Evolutionary conservation across 2,888 invertebrate genomes (phyloP).

Genomic region (Cosmorhoe ocellata): DNA sequence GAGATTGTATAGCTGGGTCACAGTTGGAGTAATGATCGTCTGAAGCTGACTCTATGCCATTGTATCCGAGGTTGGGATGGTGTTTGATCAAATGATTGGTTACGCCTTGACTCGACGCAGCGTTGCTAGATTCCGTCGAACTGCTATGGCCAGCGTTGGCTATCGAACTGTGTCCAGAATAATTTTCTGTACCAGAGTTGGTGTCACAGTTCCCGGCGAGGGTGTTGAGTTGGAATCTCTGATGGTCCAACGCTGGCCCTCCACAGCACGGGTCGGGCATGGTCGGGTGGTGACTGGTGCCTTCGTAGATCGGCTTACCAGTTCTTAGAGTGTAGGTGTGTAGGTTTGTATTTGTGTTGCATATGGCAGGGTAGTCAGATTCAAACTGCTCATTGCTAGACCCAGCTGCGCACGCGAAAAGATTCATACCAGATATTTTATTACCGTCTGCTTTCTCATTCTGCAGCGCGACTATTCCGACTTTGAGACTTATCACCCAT

Average conservation of each 20-base stretch:
- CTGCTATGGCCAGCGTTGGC: constrained; percentile 80
- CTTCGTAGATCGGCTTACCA: constrained; percentile 89
- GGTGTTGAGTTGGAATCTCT: constrained; percentile 78
- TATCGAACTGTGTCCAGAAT: constrained; percentile 84
- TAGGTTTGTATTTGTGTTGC: constrained; percentile 92
- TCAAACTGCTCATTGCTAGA: constrained; percentile 93
- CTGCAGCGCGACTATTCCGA: constrained; percentile 82
- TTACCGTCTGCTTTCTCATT: constrained; percentile 87
- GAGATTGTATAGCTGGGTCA: constrained; percentile 75
- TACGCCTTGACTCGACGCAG: constrained; percentile 76
- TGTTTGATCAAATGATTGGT: constrained; percentile 79
- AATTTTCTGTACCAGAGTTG: constrained; percentile 84
- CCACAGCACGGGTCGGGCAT: constrained; percentile 72
- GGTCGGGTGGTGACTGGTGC: constrained; percentile 67
- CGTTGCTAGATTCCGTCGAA: constrained; percentile 79
- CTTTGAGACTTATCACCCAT: constrained; percentile 92
- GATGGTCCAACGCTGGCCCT: constrained; percentile 70
- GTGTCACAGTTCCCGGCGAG: constrained; percentile 82
- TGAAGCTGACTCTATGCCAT: constrained; percentile 76
- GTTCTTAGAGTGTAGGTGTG: constrained; percentile 91
- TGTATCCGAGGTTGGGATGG: constrained; percentile 73
- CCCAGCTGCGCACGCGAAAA: constrained; percentile 91
- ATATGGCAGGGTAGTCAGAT: constrained; percentile 92
- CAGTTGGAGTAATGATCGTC: constrained; percentile 81
- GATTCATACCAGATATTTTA: constrained; percentile 88